A percentile compares a stretch with the other conserved stretches of the same genome.
phyloP scores from a whole-genome alignment of 2,888 invertebrate genomes.

The Athripsodes cinereus region DNA sequence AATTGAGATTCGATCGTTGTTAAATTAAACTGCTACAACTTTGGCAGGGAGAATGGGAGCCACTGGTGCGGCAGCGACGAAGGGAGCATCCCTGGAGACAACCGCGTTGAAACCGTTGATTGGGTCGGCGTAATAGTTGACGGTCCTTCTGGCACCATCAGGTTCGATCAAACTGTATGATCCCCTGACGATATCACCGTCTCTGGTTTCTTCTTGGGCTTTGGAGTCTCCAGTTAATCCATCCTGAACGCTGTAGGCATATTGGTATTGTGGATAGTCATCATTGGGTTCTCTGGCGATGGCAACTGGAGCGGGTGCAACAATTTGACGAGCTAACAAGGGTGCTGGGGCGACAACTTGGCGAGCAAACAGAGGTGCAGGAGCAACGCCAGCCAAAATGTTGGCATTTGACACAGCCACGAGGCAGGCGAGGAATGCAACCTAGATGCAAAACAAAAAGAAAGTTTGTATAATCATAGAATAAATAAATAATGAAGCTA shows the following conservation, averaged over 20 bases:
- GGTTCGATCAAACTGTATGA: constrained; percentile 44
- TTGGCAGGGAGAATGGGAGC: constrained; percentile 33
- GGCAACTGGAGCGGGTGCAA: constrained; percentile 31
- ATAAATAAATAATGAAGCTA: no score
- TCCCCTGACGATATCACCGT: constrained; percentile 45
- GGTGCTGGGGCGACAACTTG: constrained; percentile 29
- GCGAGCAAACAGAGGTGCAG: constrained; percentile 26
- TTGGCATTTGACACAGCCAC: constrained; percentile 31
- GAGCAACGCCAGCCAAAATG: constrained; percentile 30
- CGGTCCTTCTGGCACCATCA: constrained; percentile 43
- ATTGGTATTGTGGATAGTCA: constrained; percentile 38
- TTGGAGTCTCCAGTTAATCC: constrained; percentile 45
- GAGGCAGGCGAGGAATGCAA: constrained; percentile 23
- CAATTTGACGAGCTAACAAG: constrained; percentile 25
- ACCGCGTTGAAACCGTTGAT: constrained; percentile 47
- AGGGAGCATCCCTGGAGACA: constrained; percentile 32
- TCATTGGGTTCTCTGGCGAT: constrained; percentile 28
- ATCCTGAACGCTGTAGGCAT: constrained; percentile 45
- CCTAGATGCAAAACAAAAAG: constrained; percentile 12
- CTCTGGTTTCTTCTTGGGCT: constrained; percentile 43
- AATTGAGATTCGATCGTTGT: background rate
- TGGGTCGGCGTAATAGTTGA: constrained; percentile 44
- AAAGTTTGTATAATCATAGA: background rate
- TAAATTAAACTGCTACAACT: constrained; percentile 29
- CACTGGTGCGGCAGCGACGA: constrained; percentile 28